Evolutionary conservation across 2,113 vertebrate genomes (phyloP).

Genomic region (Eubucco bourcierii): DNA sequence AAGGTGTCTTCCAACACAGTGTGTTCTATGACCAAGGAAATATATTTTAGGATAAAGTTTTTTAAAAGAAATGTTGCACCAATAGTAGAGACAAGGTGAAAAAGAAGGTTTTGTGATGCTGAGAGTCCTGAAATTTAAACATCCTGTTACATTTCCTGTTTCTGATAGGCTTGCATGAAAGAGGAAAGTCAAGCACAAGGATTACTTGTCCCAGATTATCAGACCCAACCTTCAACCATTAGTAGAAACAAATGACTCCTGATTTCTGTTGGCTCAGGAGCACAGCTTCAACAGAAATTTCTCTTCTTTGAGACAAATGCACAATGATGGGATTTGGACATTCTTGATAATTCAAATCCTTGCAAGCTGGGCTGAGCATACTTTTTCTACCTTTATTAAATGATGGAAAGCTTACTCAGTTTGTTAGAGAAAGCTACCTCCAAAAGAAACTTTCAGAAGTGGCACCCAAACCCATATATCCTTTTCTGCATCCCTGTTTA

Average conservation of each 20-base stretch:
- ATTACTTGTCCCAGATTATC: background rate
- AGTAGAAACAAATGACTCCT: background rate
- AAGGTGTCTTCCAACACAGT: no score
- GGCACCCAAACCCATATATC: background rate
- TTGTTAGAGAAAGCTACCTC: background rate
- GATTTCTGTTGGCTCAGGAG: background rate
- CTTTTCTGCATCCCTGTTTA: background rate
- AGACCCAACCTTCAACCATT: background rate
- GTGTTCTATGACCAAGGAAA: background rate
- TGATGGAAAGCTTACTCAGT: background rate
- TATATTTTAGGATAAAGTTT: background rate
- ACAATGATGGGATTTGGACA: fast-evolving
- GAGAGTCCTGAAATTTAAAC: background rate
- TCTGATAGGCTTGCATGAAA: background rate
- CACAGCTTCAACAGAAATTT: background rate
- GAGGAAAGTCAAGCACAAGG: background rate
- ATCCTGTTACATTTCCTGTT: background rate
- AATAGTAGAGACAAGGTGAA: background rate
- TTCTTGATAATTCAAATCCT: background rate
- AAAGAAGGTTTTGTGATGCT: background rate
- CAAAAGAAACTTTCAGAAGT: background rate
- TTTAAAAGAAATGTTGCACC: background rate
- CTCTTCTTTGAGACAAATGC: background rate
- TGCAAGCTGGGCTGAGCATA: background rate
- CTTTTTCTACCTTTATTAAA: background rate